phyloP scores from a whole-genome alignment of 2,888 invertebrate species.

The Spisula solida region DNA sequence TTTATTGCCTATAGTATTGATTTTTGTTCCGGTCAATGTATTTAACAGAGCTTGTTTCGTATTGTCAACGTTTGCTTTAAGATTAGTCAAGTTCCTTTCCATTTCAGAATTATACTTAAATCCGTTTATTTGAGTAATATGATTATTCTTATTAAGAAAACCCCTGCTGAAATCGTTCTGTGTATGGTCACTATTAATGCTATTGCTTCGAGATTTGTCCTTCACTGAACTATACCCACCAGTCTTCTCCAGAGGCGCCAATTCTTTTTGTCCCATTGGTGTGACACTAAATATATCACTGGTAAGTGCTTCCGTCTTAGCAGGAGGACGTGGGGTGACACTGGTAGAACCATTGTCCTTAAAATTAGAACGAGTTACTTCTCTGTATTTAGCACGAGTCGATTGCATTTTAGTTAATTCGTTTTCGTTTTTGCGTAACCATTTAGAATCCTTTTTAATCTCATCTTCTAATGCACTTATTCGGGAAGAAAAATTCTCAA shows the following conservation, averaged over 20 bases:
- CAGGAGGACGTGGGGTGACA: slow-evolving; percentile 61
- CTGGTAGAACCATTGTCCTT: slow-evolving; percentile 49
- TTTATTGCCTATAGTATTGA: slow-evolving; percentile 67
- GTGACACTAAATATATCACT: slow-evolving; percentile 75
- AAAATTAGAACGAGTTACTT: slow-evolving; percentile 45
- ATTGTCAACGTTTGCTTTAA: slow-evolving; percentile 71
- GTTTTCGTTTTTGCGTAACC: slow-evolving; percentile 67
- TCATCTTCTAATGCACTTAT: slow-evolving; percentile 78
- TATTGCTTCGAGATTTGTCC: slow-evolving; percentile 50
- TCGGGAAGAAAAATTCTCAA: slow-evolving; percentile 79
- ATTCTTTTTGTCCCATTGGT: slow-evolving; percentile 70
- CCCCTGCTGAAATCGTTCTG: slow-evolving; percentile 28
- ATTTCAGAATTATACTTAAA: slow-evolving; percentile 63
- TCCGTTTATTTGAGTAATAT: slow-evolving; percentile 40
- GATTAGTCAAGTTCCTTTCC: slow-evolving; percentile 70
- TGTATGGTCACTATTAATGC: slow-evolving; percentile 29
- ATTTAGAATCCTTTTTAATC: slow-evolving; percentile 75
- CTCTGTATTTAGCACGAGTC: slow-evolving; percentile 53
- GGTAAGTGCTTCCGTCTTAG: slow-evolving; percentile 70
- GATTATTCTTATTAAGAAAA: slow-evolving; percentile 33
- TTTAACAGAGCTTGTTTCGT: slow-evolving; percentile 73
- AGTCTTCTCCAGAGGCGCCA: slow-evolving; percentile 68
- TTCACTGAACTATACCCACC: slow-evolving; percentile 34
- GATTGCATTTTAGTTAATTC: slow-evolving; percentile 57
- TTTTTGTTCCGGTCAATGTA: slow-evolving; percentile 74